These are phyloP conservation scores for Syrmaticus mikado DNA, from an alignment of 2,113 vertebrate species.

Conservation along the genomic window DNA sequence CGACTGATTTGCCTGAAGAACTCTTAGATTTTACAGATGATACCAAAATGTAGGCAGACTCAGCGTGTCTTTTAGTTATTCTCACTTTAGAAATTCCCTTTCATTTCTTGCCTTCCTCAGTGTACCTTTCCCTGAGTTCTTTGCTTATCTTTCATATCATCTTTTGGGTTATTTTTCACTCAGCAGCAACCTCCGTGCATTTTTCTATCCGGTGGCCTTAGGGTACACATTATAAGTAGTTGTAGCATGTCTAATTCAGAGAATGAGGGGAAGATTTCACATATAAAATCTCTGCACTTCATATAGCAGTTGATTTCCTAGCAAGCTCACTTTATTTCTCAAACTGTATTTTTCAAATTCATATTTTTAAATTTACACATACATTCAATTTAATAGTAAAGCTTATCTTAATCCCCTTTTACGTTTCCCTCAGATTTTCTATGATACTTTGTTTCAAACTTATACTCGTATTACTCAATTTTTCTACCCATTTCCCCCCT, in stretches of 20 bases:
- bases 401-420: not conserved
- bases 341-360: not conserved
- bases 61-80: not conserved
- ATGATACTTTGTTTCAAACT: not conserved
- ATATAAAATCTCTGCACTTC: not conserved
- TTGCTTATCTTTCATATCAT: not conserved
- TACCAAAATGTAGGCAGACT: not conserved
- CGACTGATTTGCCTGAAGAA: not conserved
- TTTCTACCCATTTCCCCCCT: not conserved
- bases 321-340: not conserved
- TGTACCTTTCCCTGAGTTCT: not conserved
- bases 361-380: not conserved
- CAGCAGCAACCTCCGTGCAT: accelerated
- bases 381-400: not conserved
- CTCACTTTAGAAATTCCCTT: not conserved
- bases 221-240: no score
- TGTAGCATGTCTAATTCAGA: not conserved
- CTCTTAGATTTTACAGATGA: not conserved
- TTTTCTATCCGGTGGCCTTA: not conserved
- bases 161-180: not conserved
- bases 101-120: not conserved
- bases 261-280: not conserved
- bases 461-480: not conserved
- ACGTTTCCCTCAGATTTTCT: no score
- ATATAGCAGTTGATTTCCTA: not conserved